Percentiles rank a stretch among this genome's conserved stretches.
These are phyloP conservation scores for Tillus elongatus DNA, from an alignment of 2,888 invertebrate species.

Conservation along the genomic window DNA sequence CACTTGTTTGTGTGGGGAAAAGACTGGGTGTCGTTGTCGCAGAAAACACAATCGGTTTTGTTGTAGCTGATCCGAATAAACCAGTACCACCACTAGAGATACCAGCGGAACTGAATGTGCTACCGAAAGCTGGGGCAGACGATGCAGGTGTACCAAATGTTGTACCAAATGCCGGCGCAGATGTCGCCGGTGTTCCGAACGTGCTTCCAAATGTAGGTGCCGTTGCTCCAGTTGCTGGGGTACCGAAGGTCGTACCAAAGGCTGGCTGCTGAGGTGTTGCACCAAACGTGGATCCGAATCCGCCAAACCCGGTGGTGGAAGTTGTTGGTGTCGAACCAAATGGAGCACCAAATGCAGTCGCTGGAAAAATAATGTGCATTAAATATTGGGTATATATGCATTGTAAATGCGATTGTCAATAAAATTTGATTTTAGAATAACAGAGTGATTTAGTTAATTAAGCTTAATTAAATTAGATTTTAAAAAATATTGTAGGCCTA, in stretches of 20 bases:
- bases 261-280: slow-evolving; percentile 18
- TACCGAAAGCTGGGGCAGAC: slow-evolving; percentile 21
- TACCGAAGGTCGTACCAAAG: slow-evolving; percentile 25
- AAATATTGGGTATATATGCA: too few relatives aligned
- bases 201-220: slow-evolving; percentile 41
- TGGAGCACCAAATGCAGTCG: slow-evolving; percentile 43
- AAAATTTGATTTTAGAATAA: too few relatives aligned
- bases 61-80: slow-evolving; percentile 18
- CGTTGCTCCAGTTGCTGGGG: slow-evolving; percentile 29
- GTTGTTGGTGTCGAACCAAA: slow-evolving; percentile 38
- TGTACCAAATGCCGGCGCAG: slow-evolving; percentile 32
- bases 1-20: too few relatives aligned
- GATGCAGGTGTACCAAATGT: slow-evolving; percentile 28
- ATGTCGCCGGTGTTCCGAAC: slow-evolving; percentile 26
- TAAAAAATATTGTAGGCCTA: too few relatives aligned
- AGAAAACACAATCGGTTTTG: slow-evolving; percentile 19
- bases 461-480: too few relatives aligned
- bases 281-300: slow-evolving; percentile 37
- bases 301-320: slow-evolving; percentile 44
- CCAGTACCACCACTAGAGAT: slow-evolving; percentile 11
- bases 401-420: too few relatives aligned
- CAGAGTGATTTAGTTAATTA: too few relatives aligned
- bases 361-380: too few relatives aligned
- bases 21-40: too few relatives aligned
- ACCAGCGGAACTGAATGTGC: slow-evolving; percentile 11